A percentile compares a stretch with the other conserved stretches of the same genome.
phyloP scores from a whole-genome alignment of 2,888 invertebrate genomes.

The Ariolimax columbianus region DNA sequence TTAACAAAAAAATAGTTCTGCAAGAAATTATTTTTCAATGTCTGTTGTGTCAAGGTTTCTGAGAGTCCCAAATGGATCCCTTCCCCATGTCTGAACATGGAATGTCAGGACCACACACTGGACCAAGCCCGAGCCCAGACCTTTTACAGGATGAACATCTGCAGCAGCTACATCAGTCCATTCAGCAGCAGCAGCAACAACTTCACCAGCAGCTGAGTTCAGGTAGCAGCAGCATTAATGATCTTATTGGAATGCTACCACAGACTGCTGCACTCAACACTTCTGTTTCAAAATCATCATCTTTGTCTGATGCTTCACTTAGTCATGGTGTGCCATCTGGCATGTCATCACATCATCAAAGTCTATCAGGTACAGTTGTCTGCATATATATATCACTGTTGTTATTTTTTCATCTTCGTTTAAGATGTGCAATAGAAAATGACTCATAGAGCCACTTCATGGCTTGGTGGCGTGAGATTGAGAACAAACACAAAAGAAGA shows the following conservation, averaged over 20 bases:
- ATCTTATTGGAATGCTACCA: constrained; percentile 51
- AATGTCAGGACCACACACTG: constrained; percentile 37
- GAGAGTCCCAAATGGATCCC: constrained; percentile 29
- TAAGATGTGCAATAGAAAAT: too few relatives aligned
- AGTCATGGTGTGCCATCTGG: constrained; percentile 15
- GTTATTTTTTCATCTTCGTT: background rate
- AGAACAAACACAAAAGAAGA: too few relatives aligned
- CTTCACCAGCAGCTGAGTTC: constrained; percentile 48
- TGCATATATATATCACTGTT: background rate
- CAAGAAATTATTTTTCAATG: background rate
- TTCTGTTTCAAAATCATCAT: constrained; percentile 25
- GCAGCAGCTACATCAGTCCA: constrained; percentile 50
- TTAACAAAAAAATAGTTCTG: background rate
- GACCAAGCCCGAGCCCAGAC: constrained; percentile 37
- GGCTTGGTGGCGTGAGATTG: too few relatives aligned
- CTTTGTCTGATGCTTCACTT: background rate
- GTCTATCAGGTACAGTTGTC: constrained; percentile 18
- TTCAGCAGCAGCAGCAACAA: constrained; percentile 52
- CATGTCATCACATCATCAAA: constrained; percentile 32
- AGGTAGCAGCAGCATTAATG: constrained; percentile 51
- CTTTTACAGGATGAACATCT: constrained; percentile 49
- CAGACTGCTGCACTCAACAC: constrained; percentile 45
- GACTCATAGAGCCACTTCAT: too few relatives aligned
- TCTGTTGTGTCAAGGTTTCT: background rate
- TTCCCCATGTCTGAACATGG: constrained; percentile 45